A percentile compares a stretch with the other conserved stretches of the same genome.
Conservation (phyloP, 2,888 invertebrate species). For the Oscheius sp. region DNA sequence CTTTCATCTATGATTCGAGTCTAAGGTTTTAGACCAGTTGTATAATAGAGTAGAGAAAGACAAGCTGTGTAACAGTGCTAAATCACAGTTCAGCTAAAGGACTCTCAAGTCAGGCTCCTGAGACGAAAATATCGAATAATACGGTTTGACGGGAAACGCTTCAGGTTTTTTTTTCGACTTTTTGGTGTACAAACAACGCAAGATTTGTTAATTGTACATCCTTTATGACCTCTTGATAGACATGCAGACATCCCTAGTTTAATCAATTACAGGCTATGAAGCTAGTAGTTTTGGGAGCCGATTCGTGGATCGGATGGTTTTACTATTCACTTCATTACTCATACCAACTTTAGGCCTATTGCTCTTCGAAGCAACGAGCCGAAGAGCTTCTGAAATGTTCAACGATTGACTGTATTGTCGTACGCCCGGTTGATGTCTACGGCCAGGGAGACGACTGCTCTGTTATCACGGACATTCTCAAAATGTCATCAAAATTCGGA, state of each 20-base stretch:
- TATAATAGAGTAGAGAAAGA: background rate
- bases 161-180: background rate
- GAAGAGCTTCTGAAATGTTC: constrained; percentile 49
- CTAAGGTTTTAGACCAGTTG: background rate
- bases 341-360: constrained; percentile 54
- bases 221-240: too few relatives aligned
- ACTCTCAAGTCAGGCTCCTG: too few relatives aligned
- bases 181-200: too few relatives aligned
- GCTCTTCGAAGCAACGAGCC: constrained; percentile 57
- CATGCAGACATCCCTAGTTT: too few relatives aligned
- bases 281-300: constrained; percentile 30
- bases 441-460: constrained; percentile 57
- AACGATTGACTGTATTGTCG: constrained; percentile 42
- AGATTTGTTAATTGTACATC: too few relatives aligned
- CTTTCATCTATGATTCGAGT: background rate
- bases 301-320: constrained; percentile 27
- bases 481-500: constrained; percentile 43
- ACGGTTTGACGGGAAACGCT: background rate
- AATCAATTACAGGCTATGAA: constrained; percentile 17
- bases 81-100: too few relatives aligned
- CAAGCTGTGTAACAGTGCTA: background rate
- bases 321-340: background rate
- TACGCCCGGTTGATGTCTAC: constrained; percentile 49
- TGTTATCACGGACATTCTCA: constrained; percentile 56
- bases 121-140: too few relatives aligned